Conservation (phyloP, 2,797 vertebrate species). For the Dendrocincla fuliginosa region DNA sequence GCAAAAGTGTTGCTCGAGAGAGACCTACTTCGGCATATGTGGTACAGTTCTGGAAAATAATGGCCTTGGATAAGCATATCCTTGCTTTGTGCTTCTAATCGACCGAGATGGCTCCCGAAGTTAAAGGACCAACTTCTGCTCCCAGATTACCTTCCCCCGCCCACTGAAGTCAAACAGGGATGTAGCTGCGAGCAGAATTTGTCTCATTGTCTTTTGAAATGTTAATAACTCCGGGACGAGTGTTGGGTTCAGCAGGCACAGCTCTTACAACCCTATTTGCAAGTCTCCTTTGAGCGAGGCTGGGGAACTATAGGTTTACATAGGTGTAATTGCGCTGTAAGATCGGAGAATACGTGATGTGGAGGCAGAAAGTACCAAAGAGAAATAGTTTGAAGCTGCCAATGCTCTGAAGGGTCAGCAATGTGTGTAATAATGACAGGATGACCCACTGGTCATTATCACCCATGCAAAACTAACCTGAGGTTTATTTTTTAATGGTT, state of each 20-base stretch:
- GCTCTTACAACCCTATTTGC: slow-evolving; percentile 20
- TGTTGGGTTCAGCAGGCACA: slow-evolving; percentile 55
- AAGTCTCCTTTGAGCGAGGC: slow-evolving; percentile 48
- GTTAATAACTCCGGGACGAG: slow-evolving; percentile 71
- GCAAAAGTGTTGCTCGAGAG: slow-evolving; percentile 1
- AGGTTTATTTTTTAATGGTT: background rate
- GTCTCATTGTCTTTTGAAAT: slow-evolving; percentile 77
- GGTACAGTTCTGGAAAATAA: slow-evolving; percentile 57
- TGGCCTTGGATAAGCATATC: slow-evolving; percentile 64
- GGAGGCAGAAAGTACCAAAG: slow-evolving; percentile 20
- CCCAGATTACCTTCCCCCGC: slow-evolving; percentile 13
- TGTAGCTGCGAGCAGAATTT: slow-evolving; percentile 66
- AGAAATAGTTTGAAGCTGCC: slow-evolving; percentile 51
- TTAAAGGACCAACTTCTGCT: slow-evolving; percentile 58
- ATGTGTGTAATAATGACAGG: slow-evolving; percentile 16
- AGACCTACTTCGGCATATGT: slow-evolving; percentile 33
- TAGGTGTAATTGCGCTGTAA: background rate
- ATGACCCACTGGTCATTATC: slow-evolving; percentile 23
- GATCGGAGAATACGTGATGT: background rate
- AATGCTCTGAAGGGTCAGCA: background rate
- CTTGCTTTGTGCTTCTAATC: slow-evolving; percentile 62
- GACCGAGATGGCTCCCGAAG: slow-evolving; percentile 24
- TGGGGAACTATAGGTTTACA: background rate
- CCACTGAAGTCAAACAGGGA: slow-evolving; percentile 44
- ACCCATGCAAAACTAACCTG: background rate